Evolutionary conservation across 2,888 invertebrate genomes (phyloP).

Genomic region (Leptinotarsa tumamoca): DNA sequence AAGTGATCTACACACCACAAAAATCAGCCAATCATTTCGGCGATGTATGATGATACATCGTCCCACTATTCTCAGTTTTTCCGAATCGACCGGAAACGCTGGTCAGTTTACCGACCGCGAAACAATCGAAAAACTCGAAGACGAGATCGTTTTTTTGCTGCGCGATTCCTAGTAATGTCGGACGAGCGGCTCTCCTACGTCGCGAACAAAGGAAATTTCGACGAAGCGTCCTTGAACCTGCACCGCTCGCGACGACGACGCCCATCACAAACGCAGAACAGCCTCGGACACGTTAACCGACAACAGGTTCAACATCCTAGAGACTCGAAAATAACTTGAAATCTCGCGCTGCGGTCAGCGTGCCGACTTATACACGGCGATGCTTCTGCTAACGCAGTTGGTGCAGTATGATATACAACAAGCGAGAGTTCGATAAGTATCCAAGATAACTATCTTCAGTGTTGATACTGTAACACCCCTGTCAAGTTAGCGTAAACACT

Average conservation of each 20-base stretch:
- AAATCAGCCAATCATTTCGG: too few species aligned
- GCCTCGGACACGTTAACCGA: conserved; percentile 3
- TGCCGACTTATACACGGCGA: not conserved
- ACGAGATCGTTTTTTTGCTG: not conserved
- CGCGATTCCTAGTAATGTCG: conserved; percentile 1
- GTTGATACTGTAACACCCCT: too few species aligned
- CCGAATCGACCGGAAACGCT: not conserved
- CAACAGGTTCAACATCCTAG: conserved; percentile 12
- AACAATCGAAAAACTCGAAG: not conserved
- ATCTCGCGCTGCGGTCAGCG: not conserved
- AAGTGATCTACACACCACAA: too few species aligned
- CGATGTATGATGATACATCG: too few species aligned
- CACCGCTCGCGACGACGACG: conserved; percentile 1
- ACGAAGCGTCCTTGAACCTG: conserved; percentile 12
- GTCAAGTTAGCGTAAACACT: too few species aligned
- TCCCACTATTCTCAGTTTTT: too few species aligned
- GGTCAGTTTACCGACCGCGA: not conserved
- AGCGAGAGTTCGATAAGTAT: not conserved
- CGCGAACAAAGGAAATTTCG: conserved; percentile 17
- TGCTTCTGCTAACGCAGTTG: not conserved
- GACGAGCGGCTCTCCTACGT: not conserved
- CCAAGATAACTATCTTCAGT: too few species aligned
- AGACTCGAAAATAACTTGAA: conserved; percentile 4
- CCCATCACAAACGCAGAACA: conserved; percentile 7
- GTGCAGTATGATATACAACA: not conserved